Evolutionary conservation across 2,888 invertebrate species (phyloP).

Genomic region (Andrena hattorfiana): DNA sequence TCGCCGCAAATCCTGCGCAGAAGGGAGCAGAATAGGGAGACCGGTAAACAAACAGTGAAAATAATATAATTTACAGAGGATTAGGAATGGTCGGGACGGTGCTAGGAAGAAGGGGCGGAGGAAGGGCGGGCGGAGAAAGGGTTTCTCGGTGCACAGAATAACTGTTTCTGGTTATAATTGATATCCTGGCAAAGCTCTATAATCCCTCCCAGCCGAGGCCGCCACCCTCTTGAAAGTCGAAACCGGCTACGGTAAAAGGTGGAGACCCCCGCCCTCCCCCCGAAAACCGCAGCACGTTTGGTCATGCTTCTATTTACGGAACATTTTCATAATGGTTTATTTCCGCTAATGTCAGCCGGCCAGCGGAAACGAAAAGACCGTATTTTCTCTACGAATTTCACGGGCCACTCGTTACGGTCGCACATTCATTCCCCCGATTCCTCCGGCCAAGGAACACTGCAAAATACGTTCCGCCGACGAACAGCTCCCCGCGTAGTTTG

Average conservation of each 20-base stretch:
- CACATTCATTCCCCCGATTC: constrained; percentile 38
- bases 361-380: constrained; percentile 55
- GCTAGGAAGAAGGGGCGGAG: constrained; percentile 59
- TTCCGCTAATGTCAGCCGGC: constrained; percentile 69
- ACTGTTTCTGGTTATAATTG: constrained; percentile 85
- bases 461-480: constrained; percentile 34
- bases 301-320: constrained; percentile 75
- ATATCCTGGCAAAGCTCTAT: constrained; percentile 85
- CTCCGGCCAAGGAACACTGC: constrained; percentile 25
- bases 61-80: constrained; percentile 85
- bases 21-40: constrained; percentile 80
- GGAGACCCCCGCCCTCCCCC: constrained; percentile 66
- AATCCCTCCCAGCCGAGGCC: constrained; percentile 80
- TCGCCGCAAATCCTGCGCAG: constrained; percentile 84
- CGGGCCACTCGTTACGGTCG: constrained; percentile 7
- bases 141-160: constrained; percentile 82
- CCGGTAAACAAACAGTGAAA: constrained; percentile 85
- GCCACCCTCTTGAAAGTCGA: constrained; percentile 82
- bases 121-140: constrained; percentile 73
- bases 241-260: constrained; percentile 77
- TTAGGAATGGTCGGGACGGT: constrained; percentile 81
- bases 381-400: constrained; percentile 58
- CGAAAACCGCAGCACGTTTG: constrained; percentile 75
- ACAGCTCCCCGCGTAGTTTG: constrained; percentile 10
- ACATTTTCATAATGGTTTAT: constrained; percentile 74